A percentile compares a stretch with the other conserved stretches of the same genome.
phyloP scores from a whole-genome alignment of 2,113 vertebrate species.

The Anseranas semipalmata region DNA sequence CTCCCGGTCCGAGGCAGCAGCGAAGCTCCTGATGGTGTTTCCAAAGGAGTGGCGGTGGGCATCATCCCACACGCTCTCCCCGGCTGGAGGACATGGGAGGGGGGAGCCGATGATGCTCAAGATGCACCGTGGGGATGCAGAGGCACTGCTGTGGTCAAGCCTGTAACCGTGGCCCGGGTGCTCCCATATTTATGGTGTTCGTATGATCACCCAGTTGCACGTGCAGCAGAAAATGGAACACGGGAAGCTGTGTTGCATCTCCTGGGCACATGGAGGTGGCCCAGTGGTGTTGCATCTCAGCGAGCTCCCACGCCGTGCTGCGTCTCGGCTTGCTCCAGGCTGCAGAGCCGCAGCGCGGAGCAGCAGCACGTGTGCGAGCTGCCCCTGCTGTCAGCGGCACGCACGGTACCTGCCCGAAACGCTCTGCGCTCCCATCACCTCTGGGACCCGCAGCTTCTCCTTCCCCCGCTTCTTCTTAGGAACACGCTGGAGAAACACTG shows the following conservation, averaged over 20 bases:
- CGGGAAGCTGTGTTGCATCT: not conserved
- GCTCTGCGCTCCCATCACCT: not conserved
- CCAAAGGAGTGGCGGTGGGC: not conserved
- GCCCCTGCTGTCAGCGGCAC: not conserved
- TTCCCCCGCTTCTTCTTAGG: not conserved
- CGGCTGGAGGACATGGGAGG: not conserved
- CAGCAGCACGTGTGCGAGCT: accelerated
- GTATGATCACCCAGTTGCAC: too few species aligned
- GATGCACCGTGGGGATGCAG: too few species aligned
- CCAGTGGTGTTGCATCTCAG: not conserved
- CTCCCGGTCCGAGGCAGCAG: not conserved
- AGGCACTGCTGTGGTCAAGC: not conserved
- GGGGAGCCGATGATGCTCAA: too few species aligned
- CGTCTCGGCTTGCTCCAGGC: not conserved
- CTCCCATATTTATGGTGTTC: not conserved
- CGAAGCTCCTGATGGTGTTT: not conserved
- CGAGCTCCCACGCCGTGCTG: not conserved
- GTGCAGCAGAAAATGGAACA: not conserved
- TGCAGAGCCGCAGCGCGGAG: accelerated
- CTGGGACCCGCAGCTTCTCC: accelerated
- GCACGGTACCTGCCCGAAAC: accelerated
- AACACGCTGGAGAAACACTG: not conserved
- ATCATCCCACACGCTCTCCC: not conserved
- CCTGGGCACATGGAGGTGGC: not conserved
- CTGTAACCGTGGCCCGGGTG: not conserved